Evolutionary conservation across 2,888 invertebrate genomes (phyloP).

Genomic region (Pachymerium ferrugineum): DNA sequence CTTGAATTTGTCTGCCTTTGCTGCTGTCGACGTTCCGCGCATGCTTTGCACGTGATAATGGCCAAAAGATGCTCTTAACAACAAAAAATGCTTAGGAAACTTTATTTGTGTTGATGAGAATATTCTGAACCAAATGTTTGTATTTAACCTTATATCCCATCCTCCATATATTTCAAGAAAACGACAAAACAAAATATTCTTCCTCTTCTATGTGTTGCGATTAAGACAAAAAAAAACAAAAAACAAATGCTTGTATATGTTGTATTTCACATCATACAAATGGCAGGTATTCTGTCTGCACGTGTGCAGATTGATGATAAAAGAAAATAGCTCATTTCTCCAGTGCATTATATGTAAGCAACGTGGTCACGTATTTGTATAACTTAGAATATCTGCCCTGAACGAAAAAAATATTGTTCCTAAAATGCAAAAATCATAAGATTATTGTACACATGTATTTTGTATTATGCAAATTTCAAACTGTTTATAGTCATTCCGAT

Average conservation of each 20-base stretch:
- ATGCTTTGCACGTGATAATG: slow-evolving; percentile 27
- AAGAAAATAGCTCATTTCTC: slow-evolving; percentile 4
- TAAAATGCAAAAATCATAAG: slow-evolving; percentile 27
- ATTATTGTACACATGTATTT: slow-evolving; percentile 32
- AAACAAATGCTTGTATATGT: slow-evolving; percentile 21
- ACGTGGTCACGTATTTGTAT: slow-evolving; percentile 28
- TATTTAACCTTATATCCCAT: slow-evolving; percentile 16
- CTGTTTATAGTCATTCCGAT: slow-evolving; percentile 7
- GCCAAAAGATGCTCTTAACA: slow-evolving; percentile 21
- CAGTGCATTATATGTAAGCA: slow-evolving; percentile 27
- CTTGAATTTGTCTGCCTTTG: slow-evolving; percentile 22
- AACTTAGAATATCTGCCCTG: slow-evolving; percentile 30
- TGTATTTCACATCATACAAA: slow-evolving; percentile 28
- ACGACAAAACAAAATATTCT: slow-evolving; percentile 14
- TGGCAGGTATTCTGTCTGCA: slow-evolving; percentile 4
- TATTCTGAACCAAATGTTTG: slow-evolving; percentile 22
- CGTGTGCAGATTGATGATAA: background rate
- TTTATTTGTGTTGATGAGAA: slow-evolving; percentile 30
- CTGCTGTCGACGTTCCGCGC: slow-evolving; percentile 1
- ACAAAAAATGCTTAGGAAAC: slow-evolving; percentile 31
- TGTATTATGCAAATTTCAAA: slow-evolving; percentile 28
- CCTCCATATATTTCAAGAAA: slow-evolving; percentile 1
- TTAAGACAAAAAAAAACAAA: background rate
- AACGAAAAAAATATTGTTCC: slow-evolving; percentile 30
- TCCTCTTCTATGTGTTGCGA: slow-evolving; percentile 25